A percentile compares a stretch with the other conserved stretches of the same genome.
Evolutionary conservation across 2,888 invertebrate species (phyloP).

Genomic region (Leptinotarsa tumamoca): DNA sequence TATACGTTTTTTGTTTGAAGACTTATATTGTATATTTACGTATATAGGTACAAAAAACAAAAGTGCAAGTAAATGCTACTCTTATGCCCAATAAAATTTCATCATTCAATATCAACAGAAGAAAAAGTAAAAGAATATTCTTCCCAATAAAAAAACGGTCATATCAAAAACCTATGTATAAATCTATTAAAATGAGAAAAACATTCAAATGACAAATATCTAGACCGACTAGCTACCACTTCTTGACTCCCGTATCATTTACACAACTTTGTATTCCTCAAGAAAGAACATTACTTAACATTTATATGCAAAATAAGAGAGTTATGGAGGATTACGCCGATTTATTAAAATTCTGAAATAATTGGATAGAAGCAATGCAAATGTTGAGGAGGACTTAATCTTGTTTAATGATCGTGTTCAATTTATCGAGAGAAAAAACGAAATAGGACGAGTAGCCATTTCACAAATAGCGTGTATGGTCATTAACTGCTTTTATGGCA

Average conservation of each 20-base stretch:
- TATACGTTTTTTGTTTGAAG: too few species aligned
- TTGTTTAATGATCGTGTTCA: conserved; percentile 22
- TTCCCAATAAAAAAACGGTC: neutral
- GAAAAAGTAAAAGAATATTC: too few species aligned
- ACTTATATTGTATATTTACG: too few species aligned
- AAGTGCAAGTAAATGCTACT: too few species aligned
- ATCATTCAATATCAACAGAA: too few species aligned
- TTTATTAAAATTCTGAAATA: conserved; percentile 26
- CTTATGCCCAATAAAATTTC: too few species aligned
- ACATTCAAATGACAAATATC: neutral
- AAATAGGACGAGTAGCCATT: conserved; percentile 14
- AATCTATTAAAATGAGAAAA: neutral
- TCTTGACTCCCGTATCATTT: conserved; percentile 12
- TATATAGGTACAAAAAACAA: too few species aligned
- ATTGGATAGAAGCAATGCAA: conserved; percentile 23
- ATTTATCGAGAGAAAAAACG: conserved; percentile 5
- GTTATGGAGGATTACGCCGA: conserved; percentile 23
- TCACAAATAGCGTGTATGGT: conserved; percentile 9
- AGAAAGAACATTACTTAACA: conserved; percentile 17
- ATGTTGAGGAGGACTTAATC: conserved; percentile 22
- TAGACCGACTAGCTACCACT: neutral
- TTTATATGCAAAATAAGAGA: conserved; percentile 33
- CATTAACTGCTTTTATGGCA: neutral
- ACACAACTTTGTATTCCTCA: conserved; percentile 12
- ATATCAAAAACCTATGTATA: neutral